phyloP scores from a whole-genome alignment of 2,888 invertebrate genomes.

The Andrena fulva region DNA sequence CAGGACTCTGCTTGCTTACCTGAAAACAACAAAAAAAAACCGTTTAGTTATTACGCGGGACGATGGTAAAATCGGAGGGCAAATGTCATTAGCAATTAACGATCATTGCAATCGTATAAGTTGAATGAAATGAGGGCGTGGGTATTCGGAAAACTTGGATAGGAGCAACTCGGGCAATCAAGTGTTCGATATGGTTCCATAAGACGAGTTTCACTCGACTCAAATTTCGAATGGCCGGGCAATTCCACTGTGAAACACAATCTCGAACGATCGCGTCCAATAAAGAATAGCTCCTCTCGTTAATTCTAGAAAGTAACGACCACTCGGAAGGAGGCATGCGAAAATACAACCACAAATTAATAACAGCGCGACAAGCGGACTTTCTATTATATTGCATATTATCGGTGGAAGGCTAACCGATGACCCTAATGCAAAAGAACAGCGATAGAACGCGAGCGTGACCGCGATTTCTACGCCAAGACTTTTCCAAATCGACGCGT shows the following conservation, averaged over 20 bases:
- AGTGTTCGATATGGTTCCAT: not conserved
- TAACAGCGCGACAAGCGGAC: slow-evolving; percentile 20
- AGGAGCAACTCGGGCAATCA: not conserved
- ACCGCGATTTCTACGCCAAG: slow-evolving; percentile 29
- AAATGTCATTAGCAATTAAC: not conserved
- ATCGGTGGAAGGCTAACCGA: slow-evolving; percentile 1
- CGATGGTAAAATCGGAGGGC: not conserved
- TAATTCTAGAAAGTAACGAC: slow-evolving; percentile 24
- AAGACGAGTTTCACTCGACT: slow-evolving; percentile 7
- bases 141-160: not conserved
- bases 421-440: slow-evolving; percentile 19
- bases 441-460: slow-evolving; percentile 21
- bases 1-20: slow-evolving; percentile 42
- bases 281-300: not conserved
- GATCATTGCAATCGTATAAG: too few species aligned
- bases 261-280: slow-evolving; percentile 10
- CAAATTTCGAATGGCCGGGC: not conserved
- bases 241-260: slow-evolving; percentile 6
- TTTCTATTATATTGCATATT: slow-evolving; percentile 43
- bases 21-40: slow-evolving; percentile 15
- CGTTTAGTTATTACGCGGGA: not conserved
- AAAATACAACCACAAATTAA: slow-evolving; percentile 48
- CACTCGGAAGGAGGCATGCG: slow-evolving; percentile 27
- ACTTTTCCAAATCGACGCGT: slow-evolving; percentile 15
- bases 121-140: not conserved